Evolutionary conservation across 64 coral and sea anemone genomes (phyloP).

Genomic region (Dendronephthya gigantea): DNA sequence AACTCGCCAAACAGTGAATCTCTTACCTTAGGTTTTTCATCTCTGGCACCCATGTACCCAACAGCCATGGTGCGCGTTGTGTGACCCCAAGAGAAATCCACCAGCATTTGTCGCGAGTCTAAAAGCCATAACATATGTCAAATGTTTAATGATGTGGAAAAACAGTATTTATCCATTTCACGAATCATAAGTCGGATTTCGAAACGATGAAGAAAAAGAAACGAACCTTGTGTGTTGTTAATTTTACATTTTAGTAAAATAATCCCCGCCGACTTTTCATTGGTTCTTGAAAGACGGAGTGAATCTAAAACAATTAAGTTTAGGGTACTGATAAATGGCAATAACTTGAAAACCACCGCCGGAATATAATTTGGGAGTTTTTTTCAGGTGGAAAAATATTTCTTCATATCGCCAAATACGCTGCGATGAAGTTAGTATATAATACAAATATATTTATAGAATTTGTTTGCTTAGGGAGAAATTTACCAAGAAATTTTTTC

Average conservation of each 20-base stretch:
- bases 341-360: too few relatives aligned
- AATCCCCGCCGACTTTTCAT: background rate
- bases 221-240: background rate
- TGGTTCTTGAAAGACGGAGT: background rate
- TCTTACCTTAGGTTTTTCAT: background rate
- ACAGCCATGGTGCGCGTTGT: slow-evolving; percentile 11
- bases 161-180: too few relatives aligned
- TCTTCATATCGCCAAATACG: too few relatives aligned
- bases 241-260: background rate
- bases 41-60: background rate
- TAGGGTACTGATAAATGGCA: background rate
- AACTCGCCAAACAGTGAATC: too few relatives aligned
- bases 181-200: too few relatives aligned
- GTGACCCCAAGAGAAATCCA: background rate
- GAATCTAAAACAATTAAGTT: background rate
- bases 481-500: slow-evolving; percentile 66
- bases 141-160: background rate
- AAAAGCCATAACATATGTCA: background rate
- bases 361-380: too few relatives aligned
- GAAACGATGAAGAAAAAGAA: background rate
- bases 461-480: background rate
- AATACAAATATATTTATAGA: too few relatives aligned
- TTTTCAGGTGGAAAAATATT: too few relatives aligned
- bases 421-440: too few relatives aligned
- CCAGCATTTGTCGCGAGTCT: background rate